phyloP scores from a whole-genome alignment of 2,797 vertebrate genomes.

The Hoplostethus mediterraneus region DNA sequence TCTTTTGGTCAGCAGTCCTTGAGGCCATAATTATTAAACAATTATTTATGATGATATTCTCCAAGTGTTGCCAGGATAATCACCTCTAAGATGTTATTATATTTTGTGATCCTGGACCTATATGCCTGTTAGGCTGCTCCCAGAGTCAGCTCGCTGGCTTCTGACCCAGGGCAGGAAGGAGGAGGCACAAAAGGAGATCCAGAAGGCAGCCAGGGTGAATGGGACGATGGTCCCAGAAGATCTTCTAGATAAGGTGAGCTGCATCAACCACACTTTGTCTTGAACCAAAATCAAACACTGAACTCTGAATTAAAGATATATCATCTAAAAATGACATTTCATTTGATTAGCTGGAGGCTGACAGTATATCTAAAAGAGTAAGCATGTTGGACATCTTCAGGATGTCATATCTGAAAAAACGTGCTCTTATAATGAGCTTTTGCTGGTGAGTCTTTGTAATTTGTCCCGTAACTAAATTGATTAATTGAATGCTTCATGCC shows the following conservation, averaged over 20 bases:
- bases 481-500: background rate
- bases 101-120: background rate
- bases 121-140: slow-evolving; percentile 83
- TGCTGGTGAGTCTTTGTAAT: slow-evolving; percentile 84
- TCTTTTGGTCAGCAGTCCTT: slow-evolving; percentile 81
- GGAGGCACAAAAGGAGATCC: slow-evolving; percentile 84
- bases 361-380: slow-evolving; percentile 63
- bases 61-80: background rate
- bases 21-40: too few relatives aligned
- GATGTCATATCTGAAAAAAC: slow-evolving; percentile 82
- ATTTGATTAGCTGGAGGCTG: slow-evolving; percentile 76
- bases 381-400: slow-evolving; percentile 87
- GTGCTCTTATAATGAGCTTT: slow-evolving; percentile 83
- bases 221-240: slow-evolving; percentile 75
- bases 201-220: slow-evolving; percentile 87
- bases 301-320: background rate
- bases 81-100: background rate
- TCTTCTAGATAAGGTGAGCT: slow-evolving; percentile 85
- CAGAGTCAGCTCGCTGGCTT: slow-evolving; percentile 93
- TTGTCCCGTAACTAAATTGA: background rate
- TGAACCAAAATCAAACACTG: slow-evolving; percentile 1
- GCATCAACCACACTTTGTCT: background rate
- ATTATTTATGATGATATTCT: background rate
- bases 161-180: slow-evolving; percentile 84
- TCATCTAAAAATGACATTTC: background rate